Conservation (phyloP, 2,888 invertebrate genomes). For the Yponomeuta malinellus region DNA sequence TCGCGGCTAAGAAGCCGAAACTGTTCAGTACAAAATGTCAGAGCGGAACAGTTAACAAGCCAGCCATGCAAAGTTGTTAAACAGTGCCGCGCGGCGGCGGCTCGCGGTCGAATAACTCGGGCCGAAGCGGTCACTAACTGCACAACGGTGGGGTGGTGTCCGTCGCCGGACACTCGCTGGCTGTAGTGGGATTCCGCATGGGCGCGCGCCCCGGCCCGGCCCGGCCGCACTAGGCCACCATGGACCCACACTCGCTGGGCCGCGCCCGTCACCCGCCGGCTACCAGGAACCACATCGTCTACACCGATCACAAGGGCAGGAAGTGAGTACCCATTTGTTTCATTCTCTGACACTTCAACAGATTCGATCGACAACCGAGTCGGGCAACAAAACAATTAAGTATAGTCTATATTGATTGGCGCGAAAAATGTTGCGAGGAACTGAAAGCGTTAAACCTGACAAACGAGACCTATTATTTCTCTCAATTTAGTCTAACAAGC, state of each 20-base stretch:
- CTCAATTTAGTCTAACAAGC: conserved; percentile 73
- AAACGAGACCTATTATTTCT: conserved; percentile 73
- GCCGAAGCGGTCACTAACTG: conserved; percentile 37
- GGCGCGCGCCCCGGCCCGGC: conserved; percentile 8
- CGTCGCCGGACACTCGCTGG: neutral
- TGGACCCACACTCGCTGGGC: conserved; percentile 58
- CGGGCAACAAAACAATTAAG: neutral
- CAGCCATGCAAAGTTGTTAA: conserved; percentile 64
- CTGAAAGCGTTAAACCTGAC: conserved; percentile 58
- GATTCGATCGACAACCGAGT: neutral
- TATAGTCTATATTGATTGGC: conserved; percentile 37
- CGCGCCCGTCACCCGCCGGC: conserved; percentile 52
- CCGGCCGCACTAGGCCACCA: conserved; percentile 24
- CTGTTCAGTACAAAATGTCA: conserved; percentile 61
- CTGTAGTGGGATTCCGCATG: conserved; percentile 1
- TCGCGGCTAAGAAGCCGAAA: conserved; percentile 62
- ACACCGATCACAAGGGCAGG: conserved; percentile 70
- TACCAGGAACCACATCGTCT: conserved; percentile 69
- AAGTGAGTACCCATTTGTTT: conserved; percentile 54
- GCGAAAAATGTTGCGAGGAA: conserved; percentile 33
- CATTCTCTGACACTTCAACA: neutral
- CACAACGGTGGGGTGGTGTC: conserved; percentile 11
- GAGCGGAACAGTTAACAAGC: conserved; percentile 57
- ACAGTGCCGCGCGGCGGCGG: conserved; percentile 32
- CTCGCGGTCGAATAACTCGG: conserved; percentile 49